phyloP scores from a whole-genome alignment of 2,113 vertebrate species.

The Cyanoliseus patagonus region DNA sequence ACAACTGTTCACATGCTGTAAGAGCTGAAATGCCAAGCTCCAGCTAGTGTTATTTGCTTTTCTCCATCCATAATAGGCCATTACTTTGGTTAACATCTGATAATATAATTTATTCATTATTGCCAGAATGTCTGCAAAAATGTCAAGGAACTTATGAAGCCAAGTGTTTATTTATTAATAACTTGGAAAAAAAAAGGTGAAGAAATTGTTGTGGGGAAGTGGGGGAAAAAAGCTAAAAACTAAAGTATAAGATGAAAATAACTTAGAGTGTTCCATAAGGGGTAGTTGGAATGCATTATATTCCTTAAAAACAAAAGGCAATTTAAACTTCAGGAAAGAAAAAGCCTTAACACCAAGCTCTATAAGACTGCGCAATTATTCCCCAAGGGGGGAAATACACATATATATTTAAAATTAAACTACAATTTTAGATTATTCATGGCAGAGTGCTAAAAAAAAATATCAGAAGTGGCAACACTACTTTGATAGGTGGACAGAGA shows the following conservation, averaged over 20 bases:
- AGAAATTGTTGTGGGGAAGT: not conserved
- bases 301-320: not conserved
- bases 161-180: conserved; percentile 31
- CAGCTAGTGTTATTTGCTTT: not conserved
- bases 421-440: conserved; percentile 8
- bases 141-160: not conserved
- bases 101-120: conserved; percentile 13
- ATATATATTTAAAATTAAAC: conserved; percentile 38
- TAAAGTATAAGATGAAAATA: conserved; percentile 11
- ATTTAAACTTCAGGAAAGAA: conserved; percentile 38
- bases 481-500: not conserved
- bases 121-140: conserved; percentile 22
- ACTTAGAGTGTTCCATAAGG: not conserved
- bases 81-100: not conserved
- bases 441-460: conserved; percentile 29
- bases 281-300: conserved; percentile 19
- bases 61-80: not conserved
- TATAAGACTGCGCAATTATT: conserved; percentile 45
- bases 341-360: conserved; percentile 19
- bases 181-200: not conserved
- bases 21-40: not conserved
- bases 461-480: not conserved
- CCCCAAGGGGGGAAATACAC: not conserved
- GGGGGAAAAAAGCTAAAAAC: not conserved
- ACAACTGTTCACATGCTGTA: not conserved